Conservation (phyloP, 2,113 vertebrate species). For the Pteropus alecto region DNA sequence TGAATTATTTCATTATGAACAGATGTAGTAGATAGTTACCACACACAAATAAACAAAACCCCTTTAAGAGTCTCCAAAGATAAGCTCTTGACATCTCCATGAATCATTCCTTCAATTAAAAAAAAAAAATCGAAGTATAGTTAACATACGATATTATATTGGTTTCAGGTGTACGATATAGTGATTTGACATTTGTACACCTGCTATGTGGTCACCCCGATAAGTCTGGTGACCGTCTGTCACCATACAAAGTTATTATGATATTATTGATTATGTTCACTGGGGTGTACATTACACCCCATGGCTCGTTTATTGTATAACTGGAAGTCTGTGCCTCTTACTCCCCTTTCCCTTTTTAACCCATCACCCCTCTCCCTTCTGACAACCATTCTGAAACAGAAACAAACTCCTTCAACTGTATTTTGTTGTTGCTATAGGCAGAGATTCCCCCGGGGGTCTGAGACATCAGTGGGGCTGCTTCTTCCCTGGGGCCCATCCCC, state of each 20-base stretch:
- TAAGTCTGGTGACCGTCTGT: background rate
- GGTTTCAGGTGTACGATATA: background rate
- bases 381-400: background rate
- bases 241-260: too few species aligned
- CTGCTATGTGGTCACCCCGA: background rate
- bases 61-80: background rate
- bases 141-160: background rate
- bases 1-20: background rate
- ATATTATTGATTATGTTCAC: too few species aligned
- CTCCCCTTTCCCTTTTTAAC: background rate
- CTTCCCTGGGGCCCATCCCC: background rate
- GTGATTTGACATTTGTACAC: background rate
- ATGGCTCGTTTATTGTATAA: background rate
- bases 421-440: background rate
- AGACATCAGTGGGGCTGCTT: background rate
- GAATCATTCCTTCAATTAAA: background rate
- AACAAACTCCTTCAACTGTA: background rate
- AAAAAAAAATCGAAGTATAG: too few species aligned
- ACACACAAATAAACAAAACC: background rate
- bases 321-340: background rate
- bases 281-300: background rate
- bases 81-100: background rate
- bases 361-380: background rate
- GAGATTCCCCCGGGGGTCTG: background rate
- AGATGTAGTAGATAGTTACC: background rate